Evolutionary conservation across 2,888 invertebrate species (phyloP), one percentile per base, ranked within the genome.

Genomic region (Patella caerulea): DNA sequence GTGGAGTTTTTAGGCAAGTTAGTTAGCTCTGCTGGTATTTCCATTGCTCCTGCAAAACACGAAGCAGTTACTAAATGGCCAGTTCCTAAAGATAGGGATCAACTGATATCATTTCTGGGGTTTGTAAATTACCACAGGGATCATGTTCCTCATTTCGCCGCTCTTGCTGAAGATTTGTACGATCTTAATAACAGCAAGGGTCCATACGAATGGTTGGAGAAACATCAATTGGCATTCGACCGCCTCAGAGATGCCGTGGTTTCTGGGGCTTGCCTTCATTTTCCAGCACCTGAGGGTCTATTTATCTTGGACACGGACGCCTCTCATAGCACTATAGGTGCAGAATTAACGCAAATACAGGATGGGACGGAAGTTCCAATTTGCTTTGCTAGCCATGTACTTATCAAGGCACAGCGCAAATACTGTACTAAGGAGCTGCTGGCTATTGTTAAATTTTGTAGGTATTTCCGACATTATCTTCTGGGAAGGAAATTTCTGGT

Each of bases 381-480:
- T 17, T 74, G 83, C 0, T 84, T 79, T 74, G 77, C 79, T 2
- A 82, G 81, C 29, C 76, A 78, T 15, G 56, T 79, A 0, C 65
- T 84, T n/a, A 59, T 78, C 3, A 71, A 78, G 11, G 80, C 73
- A 65, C 84, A 85, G 54, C 19, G 72, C 24, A 74, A 69, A 3
- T 84, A 84, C 65, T 85, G 83, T 77, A 34, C 34, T 34, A 29
- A 29, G 1, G 55, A 55, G 17, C 55, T 83, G 17, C 65, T 86
- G 24, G 78, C 81, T 9, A 74, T 85, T 3, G 80, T 83, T 1
- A 71, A 73, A 1, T 83, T 83, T 19, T 79, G 78, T 0, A 71
- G 80, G n/a, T 81, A 81, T 14, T 84, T 78, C 59, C 72, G 81
- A 29, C 80, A 82, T 45, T 84, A 83, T 71, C 72, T 84, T n/a